A percentile compares a stretch with the other conserved stretches of the same genome.
Conservation (phyloP, 2,797 vertebrate species). For the Coendou prehensilis region DNA sequence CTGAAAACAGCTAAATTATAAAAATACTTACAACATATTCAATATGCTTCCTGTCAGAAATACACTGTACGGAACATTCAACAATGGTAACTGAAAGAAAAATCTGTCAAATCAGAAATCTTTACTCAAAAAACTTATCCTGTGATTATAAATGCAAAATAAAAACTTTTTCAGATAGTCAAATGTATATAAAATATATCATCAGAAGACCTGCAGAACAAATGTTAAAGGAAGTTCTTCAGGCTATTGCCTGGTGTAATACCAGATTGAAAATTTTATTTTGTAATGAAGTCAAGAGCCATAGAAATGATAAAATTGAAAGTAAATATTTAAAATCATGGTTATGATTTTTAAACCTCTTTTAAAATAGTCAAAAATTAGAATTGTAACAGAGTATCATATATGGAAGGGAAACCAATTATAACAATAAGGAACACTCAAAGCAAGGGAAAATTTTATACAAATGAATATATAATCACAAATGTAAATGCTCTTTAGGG, state of each 20-base stretch:
- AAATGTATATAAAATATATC: neutral
- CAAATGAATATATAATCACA: neutral
- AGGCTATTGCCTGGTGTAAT: neutral
- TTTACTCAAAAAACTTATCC: neutral
- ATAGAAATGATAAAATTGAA: neutral
- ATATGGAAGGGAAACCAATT: conserved; percentile 14
- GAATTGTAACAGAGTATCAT: neutral
- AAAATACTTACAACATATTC: neutral
- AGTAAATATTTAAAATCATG: neutral
- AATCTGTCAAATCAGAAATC: neutral
- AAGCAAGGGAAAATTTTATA: neutral
- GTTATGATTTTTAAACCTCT: neutral
- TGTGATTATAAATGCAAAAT: conserved; percentile 15
- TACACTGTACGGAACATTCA: neutral
- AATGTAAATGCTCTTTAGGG: neutral
- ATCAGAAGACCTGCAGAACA: neutral
- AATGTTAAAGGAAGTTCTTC: neutral
- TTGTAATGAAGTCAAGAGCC: neutral
- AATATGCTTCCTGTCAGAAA: conserved; percentile 1
- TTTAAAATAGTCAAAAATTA: conserved; percentile 14
- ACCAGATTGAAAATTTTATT: neutral
- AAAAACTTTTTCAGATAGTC: neutral
- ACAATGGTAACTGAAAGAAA: neutral
- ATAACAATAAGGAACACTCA: neutral
- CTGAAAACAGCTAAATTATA: neutral